A percentile compares a stretch with the other conserved stretches of the same genome.
phyloP scores from a whole-genome alignment of 1,140 invertebrate genomes.

The Rhyzopertha dominica region DNA sequence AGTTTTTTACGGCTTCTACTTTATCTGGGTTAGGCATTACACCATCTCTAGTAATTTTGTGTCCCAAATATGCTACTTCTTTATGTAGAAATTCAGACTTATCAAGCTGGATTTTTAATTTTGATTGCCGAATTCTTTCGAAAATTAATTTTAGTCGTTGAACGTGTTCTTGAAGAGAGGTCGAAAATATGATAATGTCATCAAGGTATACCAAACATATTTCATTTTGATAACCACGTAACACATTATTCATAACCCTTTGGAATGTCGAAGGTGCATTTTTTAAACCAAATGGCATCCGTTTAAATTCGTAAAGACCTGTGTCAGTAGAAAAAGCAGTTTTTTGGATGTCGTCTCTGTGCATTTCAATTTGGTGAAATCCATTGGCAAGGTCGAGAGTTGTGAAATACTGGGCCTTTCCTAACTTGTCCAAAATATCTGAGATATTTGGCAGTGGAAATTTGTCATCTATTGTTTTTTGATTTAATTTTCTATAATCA shows the following conservation, averaged over 20 bases:
- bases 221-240: slow-evolving; percentile 25
- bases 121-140: slow-evolving; percentile 23
- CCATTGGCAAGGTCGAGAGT: too few relatives aligned
- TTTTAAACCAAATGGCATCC: slow-evolving; percentile 39
- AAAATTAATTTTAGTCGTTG: slow-evolving; percentile 35
- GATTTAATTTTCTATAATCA: too few relatives aligned
- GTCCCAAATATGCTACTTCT: slow-evolving; percentile 45
- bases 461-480: too few relatives aligned
- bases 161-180: slow-evolving; percentile 35
- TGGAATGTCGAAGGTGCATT: slow-evolving; percentile 44
- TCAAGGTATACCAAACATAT: slow-evolving; percentile 45
- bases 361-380: too few relatives aligned
- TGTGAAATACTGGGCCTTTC: too few relatives aligned
- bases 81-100: slow-evolving; percentile 32
- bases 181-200: slow-evolving; percentile 41
- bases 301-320: slow-evolving; percentile 36
- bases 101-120: slow-evolving; percentile 22
- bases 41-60: slow-evolving; percentile 41
- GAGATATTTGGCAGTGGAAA: too few relatives aligned
- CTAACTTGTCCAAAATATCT: too few relatives aligned
- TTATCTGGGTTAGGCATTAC: slow-evolving; percentile 45
- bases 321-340: too few relatives aligned
- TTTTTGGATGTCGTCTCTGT: too few relatives aligned
- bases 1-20: slow-evolving; percentile 39
- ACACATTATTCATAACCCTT: slow-evolving; percentile 31